These are phyloP conservation scores for Oryzias dopingdopingensis DNA, from an alignment of 2,797 vertebrate genomes.

Conservation along the genomic window DNA sequence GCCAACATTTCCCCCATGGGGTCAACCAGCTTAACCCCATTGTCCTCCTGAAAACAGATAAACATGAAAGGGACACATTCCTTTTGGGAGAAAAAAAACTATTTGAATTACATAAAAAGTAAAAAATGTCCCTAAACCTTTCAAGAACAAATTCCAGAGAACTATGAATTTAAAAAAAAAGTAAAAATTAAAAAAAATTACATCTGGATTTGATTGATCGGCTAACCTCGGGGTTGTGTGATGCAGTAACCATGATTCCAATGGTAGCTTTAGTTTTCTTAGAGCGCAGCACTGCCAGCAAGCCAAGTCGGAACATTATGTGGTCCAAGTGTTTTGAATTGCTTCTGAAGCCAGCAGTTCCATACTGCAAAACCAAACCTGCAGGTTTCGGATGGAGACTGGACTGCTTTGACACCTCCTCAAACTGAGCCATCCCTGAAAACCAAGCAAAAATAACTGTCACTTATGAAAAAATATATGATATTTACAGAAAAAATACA, in stretches of 20 bases:
- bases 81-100: too few species aligned
- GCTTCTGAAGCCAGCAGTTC: slow-evolving; percentile 90
- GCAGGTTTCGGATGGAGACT: slow-evolving; percentile 79
- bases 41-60: slow-evolving; percentile 83
- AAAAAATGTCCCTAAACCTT: too few species aligned
- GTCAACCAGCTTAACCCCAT: slow-evolving; percentile 93
- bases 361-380: slow-evolving; percentile 86
- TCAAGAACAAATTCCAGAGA: too few species aligned
- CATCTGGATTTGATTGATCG: background rate
- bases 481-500: too few species aligned
- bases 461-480: background rate
- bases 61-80: background rate
- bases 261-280: slow-evolving; percentile 83
- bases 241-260: slow-evolving; percentile 96
- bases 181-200: too few species aligned
- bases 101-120: too few species aligned
- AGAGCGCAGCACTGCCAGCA: slow-evolving; percentile 86
- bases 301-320: slow-evolving; percentile 93
- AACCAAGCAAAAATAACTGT: background rate
- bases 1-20: slow-evolving; percentile 95
- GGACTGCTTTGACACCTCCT: slow-evolving; percentile 75
- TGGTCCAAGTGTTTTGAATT: slow-evolving; percentile 84
- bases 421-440: slow-evolving; percentile 79
- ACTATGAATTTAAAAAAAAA: too few species aligned
- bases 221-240: slow-evolving; percentile 93